These are phyloP conservation scores for Podarcis raffonei DNA, from an alignment of 2,113 vertebrate species.

Conservation along the genomic window DNA sequence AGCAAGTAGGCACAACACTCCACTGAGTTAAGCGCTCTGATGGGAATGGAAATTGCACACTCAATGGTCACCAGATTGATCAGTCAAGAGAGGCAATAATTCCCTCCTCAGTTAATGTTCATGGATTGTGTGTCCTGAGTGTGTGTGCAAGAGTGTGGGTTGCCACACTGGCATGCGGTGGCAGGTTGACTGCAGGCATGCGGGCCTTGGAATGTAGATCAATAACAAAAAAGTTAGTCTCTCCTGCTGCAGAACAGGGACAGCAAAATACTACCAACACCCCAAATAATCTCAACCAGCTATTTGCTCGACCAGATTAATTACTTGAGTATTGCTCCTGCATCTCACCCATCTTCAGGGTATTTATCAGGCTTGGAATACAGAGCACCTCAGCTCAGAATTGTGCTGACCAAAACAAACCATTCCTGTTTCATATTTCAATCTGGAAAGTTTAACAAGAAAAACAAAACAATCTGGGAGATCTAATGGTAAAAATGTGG, in stretches of 20 bases:
- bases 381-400: not conserved
- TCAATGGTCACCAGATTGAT: no score
- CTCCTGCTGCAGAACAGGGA: not conserved
- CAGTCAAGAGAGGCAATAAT: no score
- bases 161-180: no score
- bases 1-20: no score
- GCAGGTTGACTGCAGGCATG: no score
- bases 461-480: conserved; percentile 36
- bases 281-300: not conserved
- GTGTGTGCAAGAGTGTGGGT: no score
- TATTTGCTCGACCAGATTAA: not conserved
- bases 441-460: conserved; percentile 40
- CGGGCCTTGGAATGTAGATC: no score
- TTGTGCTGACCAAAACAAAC: not conserved
- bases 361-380: not conserved
- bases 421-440: not conserved
- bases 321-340: not conserved
- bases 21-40: no score
- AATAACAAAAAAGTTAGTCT: no score
- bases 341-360: not conserved
- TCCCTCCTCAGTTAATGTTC: no score
- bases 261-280: not conserved
- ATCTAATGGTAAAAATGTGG: conserved; percentile 56
- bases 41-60: no score
- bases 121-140: no score